Conservation (phyloP, 1,140 invertebrate genomes). For the Pseudobourletiella spinata region DNA sequence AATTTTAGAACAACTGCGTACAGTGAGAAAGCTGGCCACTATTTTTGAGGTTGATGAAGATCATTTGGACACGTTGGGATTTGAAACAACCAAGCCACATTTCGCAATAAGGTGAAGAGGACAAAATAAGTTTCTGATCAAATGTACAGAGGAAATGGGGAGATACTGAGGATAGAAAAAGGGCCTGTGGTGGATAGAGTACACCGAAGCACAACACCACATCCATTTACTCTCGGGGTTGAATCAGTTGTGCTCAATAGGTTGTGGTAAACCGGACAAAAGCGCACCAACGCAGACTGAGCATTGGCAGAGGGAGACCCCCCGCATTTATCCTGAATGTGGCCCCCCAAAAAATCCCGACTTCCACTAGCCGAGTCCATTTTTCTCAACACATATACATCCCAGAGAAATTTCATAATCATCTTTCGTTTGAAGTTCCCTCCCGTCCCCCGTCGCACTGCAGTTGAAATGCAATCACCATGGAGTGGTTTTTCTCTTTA, state of each 20-base stretch:
- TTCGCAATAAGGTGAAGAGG: too few species aligned
- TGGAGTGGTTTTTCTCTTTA: slow-evolving; percentile 7
- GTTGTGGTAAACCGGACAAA: slow-evolving; percentile 3
- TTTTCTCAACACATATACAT: not conserved
- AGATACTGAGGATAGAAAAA: too few species aligned
- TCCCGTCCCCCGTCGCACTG: not conserved
- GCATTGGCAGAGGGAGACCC: not conserved
- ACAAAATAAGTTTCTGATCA: too few species aligned
- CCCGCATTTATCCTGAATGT: not conserved
- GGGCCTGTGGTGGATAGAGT: too few species aligned
- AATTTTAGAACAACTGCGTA: too few species aligned
- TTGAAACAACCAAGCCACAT: too few species aligned
- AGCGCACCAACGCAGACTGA: not conserved
- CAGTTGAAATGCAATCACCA: slow-evolving; percentile 1
- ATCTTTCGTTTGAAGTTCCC: slow-evolving; percentile 10
- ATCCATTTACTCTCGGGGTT: too few species aligned
- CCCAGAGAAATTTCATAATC: slow-evolving; percentile 7
- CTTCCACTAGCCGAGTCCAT: not conserved
- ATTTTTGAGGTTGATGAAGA: too few species aligned
- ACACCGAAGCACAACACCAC: too few species aligned
- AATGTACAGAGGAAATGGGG: too few species aligned
- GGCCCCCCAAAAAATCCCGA: not conserved
- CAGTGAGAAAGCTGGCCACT: too few species aligned
- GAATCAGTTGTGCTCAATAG: slow-evolving; percentile 3
- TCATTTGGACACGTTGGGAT: too few species aligned